Percentiles rank a stretch among this genome's conserved stretches.
Conservation (phyloP, 1,140 invertebrate genomes). For the Drosophila oshimai region DNA sequence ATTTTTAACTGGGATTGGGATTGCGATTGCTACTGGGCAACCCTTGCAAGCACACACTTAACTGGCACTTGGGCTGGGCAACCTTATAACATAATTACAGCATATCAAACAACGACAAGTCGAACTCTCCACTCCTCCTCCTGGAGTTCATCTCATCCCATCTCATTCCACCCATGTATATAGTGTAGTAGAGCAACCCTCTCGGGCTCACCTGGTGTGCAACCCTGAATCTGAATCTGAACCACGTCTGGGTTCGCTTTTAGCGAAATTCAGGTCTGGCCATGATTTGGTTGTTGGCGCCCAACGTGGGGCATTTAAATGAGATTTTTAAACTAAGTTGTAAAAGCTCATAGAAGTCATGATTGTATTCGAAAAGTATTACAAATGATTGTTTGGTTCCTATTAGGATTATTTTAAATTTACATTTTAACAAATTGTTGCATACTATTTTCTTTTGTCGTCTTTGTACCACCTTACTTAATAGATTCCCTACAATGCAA, state of each 20-base stretch:
- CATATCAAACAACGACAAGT: conserved; percentile 71
- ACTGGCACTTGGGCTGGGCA: conserved; percentile 59
- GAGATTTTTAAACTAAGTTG: background rate
- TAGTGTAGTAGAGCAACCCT: conserved; percentile 33
- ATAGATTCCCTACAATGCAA: no score
- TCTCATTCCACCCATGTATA: background rate
- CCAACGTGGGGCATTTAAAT: background rate
- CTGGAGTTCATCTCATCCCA: background rate
- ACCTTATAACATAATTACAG: conserved; percentile 78
- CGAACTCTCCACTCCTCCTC: background rate
- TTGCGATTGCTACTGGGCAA: conserved; percentile 2
- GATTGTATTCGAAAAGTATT: no score
- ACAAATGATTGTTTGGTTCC: no score
- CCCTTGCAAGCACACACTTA: conserved; percentile 44
- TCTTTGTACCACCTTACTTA: no score
- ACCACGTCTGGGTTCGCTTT: background rate
- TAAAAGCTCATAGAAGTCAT: no score
- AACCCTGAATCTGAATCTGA: conserved; percentile 10
- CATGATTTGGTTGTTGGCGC: background rate
- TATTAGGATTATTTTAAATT: no score
- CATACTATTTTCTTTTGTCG: no score
- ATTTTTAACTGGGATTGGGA: background rate
- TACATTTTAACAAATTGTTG: no score
- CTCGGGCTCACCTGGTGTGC: conserved; percentile 17
- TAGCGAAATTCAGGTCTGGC: background rate